Conservation (phyloP, 2,797 vertebrate genomes). For the Percopsis omiscomaycus region DNA sequence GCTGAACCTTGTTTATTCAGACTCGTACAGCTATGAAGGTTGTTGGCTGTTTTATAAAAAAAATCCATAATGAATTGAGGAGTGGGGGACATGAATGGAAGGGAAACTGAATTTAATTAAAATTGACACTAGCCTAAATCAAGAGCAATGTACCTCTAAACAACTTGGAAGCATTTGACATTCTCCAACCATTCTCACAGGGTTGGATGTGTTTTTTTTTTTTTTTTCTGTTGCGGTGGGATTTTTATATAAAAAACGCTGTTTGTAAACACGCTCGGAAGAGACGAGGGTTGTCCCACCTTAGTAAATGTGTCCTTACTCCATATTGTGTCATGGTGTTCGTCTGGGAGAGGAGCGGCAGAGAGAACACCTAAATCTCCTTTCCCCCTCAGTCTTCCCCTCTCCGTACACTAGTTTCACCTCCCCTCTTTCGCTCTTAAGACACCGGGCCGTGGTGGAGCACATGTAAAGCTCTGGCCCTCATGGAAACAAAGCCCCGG, state of each 20-base stretch:
- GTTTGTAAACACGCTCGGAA: slow-evolving; percentile 7
- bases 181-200: neutral
- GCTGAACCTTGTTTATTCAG: slow-evolving; percentile 24
- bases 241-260: neutral
- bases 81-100: slow-evolving; percentile 21
- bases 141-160: slow-evolving; percentile 12
- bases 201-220: neutral
- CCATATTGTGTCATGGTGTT: neutral
- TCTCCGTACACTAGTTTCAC: neutral
- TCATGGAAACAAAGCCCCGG: slow-evolving; percentile 43
- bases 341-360: no score
- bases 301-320: neutral
- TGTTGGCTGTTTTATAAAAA: slow-evolving; percentile 17
- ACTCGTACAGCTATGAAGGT: neutral
- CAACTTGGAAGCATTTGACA: slow-evolving; percentile 1
- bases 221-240: neutral
- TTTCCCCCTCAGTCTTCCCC: neutral
- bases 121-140: neutral
- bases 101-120: slow-evolving; percentile 7
- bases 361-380: neutral
- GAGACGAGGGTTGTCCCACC: slow-evolving; percentile 9
- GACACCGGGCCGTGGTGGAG: slow-evolving; percentile 14
- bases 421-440: neutral
- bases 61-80: slow-evolving; percentile 29
- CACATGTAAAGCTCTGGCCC: slow-evolving; percentile 19